phyloP scores from a whole-genome alignment of 2,888 invertebrate genomes.

The Hemaris fuciformis region DNA sequence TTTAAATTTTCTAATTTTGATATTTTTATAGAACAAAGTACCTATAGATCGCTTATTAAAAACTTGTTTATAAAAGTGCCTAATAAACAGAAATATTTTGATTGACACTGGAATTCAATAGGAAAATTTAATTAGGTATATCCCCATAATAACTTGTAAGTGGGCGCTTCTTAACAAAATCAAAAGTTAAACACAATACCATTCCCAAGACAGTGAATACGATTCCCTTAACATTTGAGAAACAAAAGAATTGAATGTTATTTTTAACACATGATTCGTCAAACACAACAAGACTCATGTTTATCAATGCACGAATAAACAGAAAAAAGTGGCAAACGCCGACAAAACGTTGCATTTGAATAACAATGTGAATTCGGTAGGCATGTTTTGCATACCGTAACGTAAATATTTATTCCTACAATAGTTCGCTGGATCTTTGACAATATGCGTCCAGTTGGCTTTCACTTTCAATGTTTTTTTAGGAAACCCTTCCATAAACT shows the following conservation, averaged over 20 bases:
- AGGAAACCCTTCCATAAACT: slow-evolving; percentile 69
- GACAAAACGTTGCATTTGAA: slow-evolving; percentile 73
- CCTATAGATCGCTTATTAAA: too few species aligned
- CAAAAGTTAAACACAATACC: too few species aligned
- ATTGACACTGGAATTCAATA: too few species aligned
- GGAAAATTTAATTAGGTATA: too few species aligned
- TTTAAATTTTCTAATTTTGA: too few species aligned
- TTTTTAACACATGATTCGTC: slow-evolving; percentile 27
- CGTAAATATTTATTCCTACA: slow-evolving; percentile 76
- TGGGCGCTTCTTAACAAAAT: too few species aligned
- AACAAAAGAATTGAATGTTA: slow-evolving; percentile 14
- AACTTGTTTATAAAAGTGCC: too few species aligned
- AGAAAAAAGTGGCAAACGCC: slow-evolving; percentile 58
- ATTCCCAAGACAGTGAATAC: too few species aligned
- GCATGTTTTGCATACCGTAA: slow-evolving; percentile 74
- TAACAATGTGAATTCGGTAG: slow-evolving; percentile 75
- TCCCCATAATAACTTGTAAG: too few species aligned
- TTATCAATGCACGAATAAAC: slow-evolving; percentile 45
- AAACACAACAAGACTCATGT: slow-evolving; percentile 24
- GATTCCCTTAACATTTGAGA: neutral
- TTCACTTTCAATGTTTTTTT: slow-evolving; percentile 73
- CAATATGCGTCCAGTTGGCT: slow-evolving; percentile 74
- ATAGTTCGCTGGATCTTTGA: slow-evolving; percentile 67
- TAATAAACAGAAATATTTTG: too few species aligned
- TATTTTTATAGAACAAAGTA: too few species aligned